Evolutionary conservation across 2,113 vertebrate species (phyloP).

Genomic region (Seriola dumerili): DNA sequence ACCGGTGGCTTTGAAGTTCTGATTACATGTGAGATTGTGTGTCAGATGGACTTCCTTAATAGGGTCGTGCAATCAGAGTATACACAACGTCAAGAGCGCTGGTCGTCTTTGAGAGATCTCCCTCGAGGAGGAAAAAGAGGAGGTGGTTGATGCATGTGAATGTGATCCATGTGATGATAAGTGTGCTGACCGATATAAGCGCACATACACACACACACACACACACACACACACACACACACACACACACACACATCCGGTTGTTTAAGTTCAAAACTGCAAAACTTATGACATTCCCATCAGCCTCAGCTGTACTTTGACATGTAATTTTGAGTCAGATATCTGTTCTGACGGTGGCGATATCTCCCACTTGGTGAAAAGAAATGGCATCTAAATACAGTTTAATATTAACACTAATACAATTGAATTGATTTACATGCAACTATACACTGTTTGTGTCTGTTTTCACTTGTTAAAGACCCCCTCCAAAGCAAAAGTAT

Average conservation of each 20-base stretch:
- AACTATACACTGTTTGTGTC: neutral
- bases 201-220: neutral
- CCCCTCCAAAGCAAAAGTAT: neutral
- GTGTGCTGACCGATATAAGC: slow-evolving; percentile 4
- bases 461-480: neutral
- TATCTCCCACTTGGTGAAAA: neutral
- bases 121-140: slow-evolving; percentile 16
- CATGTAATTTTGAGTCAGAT: neutral
- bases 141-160: slow-evolving; percentile 46
- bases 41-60: slow-evolving; percentile 56
- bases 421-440: neutral
- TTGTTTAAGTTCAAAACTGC: neutral
- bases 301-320: neutral
- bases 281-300: neutral
- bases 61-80: slow-evolving; percentile 46
- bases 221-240: neutral
- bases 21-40: slow-evolving; percentile 45
- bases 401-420: neutral
- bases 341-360: neutral
- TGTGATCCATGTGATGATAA: slow-evolving; percentile 63
- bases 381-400: neutral
- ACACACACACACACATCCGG: neutral
- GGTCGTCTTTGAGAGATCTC: slow-evolving; percentile 20
- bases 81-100: slow-evolving; percentile 1
- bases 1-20: slow-evolving; percentile 57